Evolutionary conservation across 2,113 vertebrate species (phyloP).

Genomic region (Dryoscopus gambensis): DNA sequence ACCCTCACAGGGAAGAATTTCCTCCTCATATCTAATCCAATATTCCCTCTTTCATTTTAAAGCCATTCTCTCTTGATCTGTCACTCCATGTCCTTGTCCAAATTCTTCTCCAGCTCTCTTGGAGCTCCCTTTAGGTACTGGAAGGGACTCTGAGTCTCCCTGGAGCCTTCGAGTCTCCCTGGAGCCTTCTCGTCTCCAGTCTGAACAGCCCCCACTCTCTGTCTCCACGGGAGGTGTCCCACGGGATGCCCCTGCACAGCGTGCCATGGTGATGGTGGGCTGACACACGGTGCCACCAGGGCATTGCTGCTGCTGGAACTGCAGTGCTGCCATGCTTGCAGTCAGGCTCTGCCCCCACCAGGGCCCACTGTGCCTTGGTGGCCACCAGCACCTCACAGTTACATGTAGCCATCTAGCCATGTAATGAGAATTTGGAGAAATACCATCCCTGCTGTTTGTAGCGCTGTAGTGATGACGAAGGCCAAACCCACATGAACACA

Average conservation of each 20-base stretch:
- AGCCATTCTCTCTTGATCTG: background rate
- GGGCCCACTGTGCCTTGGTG: accelerated
- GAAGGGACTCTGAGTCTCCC: background rate
- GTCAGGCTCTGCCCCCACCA: background rate
- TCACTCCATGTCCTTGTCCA: too few species aligned
- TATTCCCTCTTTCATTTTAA: background rate
- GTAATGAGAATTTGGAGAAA: background rate
- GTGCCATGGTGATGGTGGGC: too few species aligned
- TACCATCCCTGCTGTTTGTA: background rate
- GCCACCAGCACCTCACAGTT: background rate
- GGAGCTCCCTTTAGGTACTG: background rate
- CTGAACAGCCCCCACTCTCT: background rate
- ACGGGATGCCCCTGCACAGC: background rate
- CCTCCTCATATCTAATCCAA: background rate
- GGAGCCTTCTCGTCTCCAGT: background rate
- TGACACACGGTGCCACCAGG: background rate
- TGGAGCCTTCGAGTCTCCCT: background rate
- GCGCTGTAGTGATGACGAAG: background rate
- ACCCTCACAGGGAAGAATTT: background rate
- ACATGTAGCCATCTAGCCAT: accelerated
- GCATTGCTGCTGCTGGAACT: background rate
- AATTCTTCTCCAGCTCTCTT: background rate
- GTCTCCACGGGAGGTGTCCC: background rate
- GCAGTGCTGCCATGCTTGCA: background rate
- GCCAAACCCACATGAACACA: accelerated